Evolutionary conservation across 2,888 invertebrate species (phyloP).

Genomic region (Trissolcus brochymenae): DNA sequence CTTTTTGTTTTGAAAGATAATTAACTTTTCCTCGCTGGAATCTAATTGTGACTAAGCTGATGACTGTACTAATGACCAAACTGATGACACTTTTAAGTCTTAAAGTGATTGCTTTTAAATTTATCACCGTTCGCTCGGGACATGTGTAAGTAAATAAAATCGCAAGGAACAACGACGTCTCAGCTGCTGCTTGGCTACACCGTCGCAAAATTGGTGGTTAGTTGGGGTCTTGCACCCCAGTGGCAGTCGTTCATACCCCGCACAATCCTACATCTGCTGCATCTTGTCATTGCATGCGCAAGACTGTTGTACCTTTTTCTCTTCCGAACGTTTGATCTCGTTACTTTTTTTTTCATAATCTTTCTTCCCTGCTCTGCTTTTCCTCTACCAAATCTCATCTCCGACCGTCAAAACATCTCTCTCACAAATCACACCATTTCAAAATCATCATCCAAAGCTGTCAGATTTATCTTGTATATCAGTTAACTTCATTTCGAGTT

Average conservation of each 20-base stretch:
- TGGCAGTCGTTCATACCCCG: constrained; percentile 44
- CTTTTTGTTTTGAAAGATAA: too few species aligned
- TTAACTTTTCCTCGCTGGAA: too few species aligned
- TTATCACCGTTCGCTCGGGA: not conserved
- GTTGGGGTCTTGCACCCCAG: constrained; percentile 45
- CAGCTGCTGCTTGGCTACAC: constrained; percentile 37
- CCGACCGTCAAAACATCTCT: not conserved
- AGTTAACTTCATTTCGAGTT: too few species aligned
- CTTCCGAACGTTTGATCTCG: constrained; percentile 5
- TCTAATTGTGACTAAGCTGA: too few species aligned
- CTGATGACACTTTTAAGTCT: too few species aligned
- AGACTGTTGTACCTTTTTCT: constrained; percentile 29
- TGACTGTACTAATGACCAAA: too few species aligned
- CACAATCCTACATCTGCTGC: constrained; percentile 50
- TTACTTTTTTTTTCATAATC: constrained; percentile 9
- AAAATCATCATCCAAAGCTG: not conserved
- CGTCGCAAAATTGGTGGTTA: constrained; percentile 53
- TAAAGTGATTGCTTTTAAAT: too few species aligned
- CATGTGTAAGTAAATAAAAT: constrained; percentile 24
- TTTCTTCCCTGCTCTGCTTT: not conserved
- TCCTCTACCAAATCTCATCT: not conserved
- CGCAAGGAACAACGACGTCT: constrained; percentile 14
- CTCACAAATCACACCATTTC: not conserved
- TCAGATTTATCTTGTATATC: not conserved
- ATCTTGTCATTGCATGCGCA: constrained; percentile 49